Evolutionary conservation across 2,888 invertebrate species (phyloP), one percentile per base, ranked within the genome.

Genomic region (Cheilosia vulpina): DNA sequence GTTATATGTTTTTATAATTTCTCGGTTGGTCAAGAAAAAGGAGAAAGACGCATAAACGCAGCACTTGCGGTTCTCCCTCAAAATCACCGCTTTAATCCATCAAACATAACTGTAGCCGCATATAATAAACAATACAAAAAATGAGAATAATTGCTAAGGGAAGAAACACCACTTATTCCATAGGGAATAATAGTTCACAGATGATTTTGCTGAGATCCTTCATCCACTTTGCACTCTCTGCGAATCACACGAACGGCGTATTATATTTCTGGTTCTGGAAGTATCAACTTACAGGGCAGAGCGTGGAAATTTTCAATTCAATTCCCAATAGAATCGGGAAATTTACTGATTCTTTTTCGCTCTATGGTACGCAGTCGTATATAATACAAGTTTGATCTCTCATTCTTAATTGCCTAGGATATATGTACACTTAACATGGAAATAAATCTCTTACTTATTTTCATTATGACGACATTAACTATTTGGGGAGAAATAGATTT

Each of bases 281-380:
- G 75, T 84, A 84, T 84, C 84, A 84, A 60, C 47, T 84, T 84
- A 80, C 84, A 84, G 45, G 15, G 34, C 41, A 15, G 72, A 78
- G 68, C 73, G 78, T 83, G 83, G 72, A 83, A 78, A 83, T 79
- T 79, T 79, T 63, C 73, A 73, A 78, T 60, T 50, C 57, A 78
- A 84, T 65, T 84, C 84, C 84, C 84, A 47, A 65, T 24, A 60
- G 84, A 71, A 65, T 69, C 65, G 43, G 47, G 43, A 75, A 75
- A 84, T 75, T 75, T 75, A 45, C 69, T 69, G 84, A 79, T 84
- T 84, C 79, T 68, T 72, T 68, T 78, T 65, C 52, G n/a, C 27
- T 62, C 47, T n/a, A 31, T 47, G 13, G 27, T 21, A 47, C 45
- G 66, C 19, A 65, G 41, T 55, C 50, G 62, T 45, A 31, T 45